A percentile compares a stretch with the other conserved stretches of the same genome.
These are phyloP conservation scores for Macroramphosus scolopax DNA, from an alignment of 2,797 vertebrate species.

Conservation along the genomic window DNA sequence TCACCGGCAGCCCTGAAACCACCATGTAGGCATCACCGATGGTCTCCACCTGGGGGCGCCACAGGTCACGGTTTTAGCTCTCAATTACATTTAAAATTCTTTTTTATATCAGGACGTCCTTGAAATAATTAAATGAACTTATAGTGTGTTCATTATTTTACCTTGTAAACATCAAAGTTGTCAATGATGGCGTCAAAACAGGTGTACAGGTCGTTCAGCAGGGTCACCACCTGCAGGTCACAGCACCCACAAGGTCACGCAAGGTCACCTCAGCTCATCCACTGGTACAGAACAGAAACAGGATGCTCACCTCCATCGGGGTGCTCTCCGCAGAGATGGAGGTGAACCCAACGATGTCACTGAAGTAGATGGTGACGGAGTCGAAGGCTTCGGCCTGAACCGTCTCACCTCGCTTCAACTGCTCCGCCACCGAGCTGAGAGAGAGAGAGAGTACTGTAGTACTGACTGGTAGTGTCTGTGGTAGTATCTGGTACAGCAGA, in stretches of 20 bases:
- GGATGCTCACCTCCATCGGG: slow-evolving; percentile 88
- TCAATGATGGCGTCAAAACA: slow-evolving; percentile 98
- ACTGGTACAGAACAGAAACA: no score
- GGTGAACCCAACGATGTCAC: slow-evolving; percentile 94
- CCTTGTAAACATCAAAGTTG: slow-evolving; percentile 98
- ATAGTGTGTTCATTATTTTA: slow-evolving; percentile 30
- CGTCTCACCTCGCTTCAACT: slow-evolving; percentile 91
- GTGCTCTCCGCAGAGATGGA: slow-evolving; percentile 91
- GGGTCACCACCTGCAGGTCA: slow-evolving; percentile 88
- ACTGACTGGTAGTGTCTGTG: neutral
- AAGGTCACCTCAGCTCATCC: no score
- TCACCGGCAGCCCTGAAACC: slow-evolving; percentile 87
- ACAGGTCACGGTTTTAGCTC: neutral
- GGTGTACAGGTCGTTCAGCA: slow-evolving; percentile 95
- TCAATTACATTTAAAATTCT: no score
- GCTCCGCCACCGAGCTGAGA: slow-evolving; percentile 89
- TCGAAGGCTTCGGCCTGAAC: slow-evolving; percentile 93
- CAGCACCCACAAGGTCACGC: no score
- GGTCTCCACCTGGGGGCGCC: slow-evolving; percentile 84
- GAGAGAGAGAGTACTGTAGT: neutral
- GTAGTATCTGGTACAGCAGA: neutral
- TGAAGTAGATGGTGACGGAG: slow-evolving; percentile 96
- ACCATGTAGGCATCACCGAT: slow-evolving; percentile 95
- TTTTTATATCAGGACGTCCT: no score
- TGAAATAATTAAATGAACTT: no score